These are phyloP conservation scores for Brachymystax lenok DNA, from an alignment of 2,797 vertebrate species.

Conservation along the genomic window DNA sequence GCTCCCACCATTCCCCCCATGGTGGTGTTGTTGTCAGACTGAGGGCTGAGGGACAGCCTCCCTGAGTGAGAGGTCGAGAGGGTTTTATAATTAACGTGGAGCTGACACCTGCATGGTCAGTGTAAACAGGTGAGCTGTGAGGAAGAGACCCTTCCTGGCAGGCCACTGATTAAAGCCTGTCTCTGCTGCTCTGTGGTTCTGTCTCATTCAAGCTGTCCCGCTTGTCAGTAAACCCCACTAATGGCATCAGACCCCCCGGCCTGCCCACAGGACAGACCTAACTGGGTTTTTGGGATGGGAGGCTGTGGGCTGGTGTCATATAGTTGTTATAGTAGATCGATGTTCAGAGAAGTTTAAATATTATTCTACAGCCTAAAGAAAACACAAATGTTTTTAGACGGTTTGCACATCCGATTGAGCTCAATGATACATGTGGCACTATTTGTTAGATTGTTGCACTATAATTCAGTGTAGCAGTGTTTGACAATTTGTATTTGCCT, in stretches of 20 bases:
- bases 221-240: conserved; percentile 72
- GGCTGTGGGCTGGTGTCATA: not conserved
- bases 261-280: not conserved
- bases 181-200: conserved; percentile 10
- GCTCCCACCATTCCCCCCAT: conserved; percentile 22
- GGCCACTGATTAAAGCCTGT: conserved; percentile 79
- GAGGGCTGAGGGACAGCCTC: conserved; percentile 70
- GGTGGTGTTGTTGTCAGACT: conserved; percentile 49
- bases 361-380: too few species aligned
- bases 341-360: too few species aligned
- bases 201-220: conserved; percentile 68
- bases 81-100: conserved; percentile 73
- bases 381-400: too few species aligned
- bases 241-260: conserved; percentile 38
- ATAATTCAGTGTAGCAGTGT: not conserved
- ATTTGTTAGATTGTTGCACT: not conserved
- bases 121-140: conserved; percentile 79
- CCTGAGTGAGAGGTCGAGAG: conserved; percentile 53
- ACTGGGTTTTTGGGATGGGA: not conserved
- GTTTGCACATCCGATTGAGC: too few species aligned
- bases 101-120: conserved; percentile 57
- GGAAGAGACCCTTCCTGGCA: conserved; percentile 62
- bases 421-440: not conserved
- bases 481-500: not conserved
- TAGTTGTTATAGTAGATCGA: too few species aligned